Conservation (phyloP, 37 sponge, comb jelly and placozoan species). For the Chondrilla cf. caribensis region DNA sequence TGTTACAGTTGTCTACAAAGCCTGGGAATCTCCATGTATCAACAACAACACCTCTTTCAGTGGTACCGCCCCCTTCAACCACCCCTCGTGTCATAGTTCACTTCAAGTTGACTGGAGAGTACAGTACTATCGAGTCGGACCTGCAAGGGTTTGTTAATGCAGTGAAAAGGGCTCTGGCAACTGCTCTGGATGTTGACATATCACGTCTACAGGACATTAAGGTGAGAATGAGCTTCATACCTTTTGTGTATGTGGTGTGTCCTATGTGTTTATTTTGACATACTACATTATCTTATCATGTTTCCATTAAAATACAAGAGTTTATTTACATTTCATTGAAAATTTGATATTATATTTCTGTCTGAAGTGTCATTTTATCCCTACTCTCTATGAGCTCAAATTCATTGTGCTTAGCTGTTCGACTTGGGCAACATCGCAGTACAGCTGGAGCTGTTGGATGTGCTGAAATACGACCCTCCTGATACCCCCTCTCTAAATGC, state of each 20-base stretch:
- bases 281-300: no score
- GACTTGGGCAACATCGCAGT: constrained; percentile 13
- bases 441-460: constrained; percentile 34
- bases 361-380: no score
- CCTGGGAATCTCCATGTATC: constrained; percentile 36
- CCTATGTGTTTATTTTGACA: not conserved
- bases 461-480: constrained; percentile 57
- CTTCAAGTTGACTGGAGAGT: constrained; percentile 32
- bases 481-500: constrained; percentile 42
- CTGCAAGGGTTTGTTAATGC: not conserved
- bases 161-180: constrained; percentile 10
- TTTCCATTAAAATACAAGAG: no score
- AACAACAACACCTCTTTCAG: constrained; percentile 40
- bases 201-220: constrained; percentile 43
- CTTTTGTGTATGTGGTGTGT: not conserved
- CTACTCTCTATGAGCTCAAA: no score
- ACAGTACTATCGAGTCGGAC: not conserved
- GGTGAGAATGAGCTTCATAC: not conserved
- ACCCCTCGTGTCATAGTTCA: constrained; percentile 25
- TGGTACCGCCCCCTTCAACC: constrained; percentile 41
- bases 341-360: no score
- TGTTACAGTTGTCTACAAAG: constrained; percentile 42
- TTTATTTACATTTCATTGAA: no score
- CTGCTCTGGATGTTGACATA: constrained; percentile 39
- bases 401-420: not conserved